Evolutionary conservation across 1,140 invertebrate species (phyloP).

Genomic region (Nebria ingens): DNA sequence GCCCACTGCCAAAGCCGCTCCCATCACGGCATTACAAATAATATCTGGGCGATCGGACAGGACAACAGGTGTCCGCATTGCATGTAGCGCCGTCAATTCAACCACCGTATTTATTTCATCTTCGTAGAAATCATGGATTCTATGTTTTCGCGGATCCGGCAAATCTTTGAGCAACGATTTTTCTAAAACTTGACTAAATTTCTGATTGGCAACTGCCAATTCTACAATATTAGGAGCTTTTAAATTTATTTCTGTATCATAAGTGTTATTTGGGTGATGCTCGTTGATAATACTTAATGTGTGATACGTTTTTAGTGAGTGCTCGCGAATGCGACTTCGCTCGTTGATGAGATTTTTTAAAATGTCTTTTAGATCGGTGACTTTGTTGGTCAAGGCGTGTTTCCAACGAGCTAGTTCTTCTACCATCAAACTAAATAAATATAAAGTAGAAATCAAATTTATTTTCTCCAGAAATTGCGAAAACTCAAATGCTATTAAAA

Average conservation of each 20-base stretch:
- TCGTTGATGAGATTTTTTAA: conserved; percentile 66
- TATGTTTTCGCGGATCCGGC: background rate
- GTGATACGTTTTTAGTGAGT: conserved; percentile 57
- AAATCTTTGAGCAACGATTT: conserved; percentile 18
- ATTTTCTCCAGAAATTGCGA: conserved; percentile 19
- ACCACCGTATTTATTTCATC: conserved; percentile 29
- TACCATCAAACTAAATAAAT: conserved; percentile 64
- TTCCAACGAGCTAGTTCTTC: conserved; percentile 82
- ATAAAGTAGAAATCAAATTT: too few species aligned
- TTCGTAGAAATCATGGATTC: conserved; percentile 27
- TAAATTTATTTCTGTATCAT: conserved; percentile 23
- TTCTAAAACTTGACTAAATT: conserved; percentile 32
- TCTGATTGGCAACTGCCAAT: conserved; percentile 27
- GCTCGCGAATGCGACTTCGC: conserved; percentile 55
- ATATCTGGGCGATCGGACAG: conserved; percentile 29
- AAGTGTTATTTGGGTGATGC: background rate
- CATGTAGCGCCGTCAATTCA: conserved; percentile 22
- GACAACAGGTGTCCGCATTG: conserved; percentile 27
- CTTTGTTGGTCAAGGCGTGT: conserved; percentile 62
- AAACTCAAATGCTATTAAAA: conserved; percentile 1
- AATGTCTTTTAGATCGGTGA: conserved; percentile 61
- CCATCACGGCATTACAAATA: conserved; percentile 34
- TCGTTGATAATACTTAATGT: conserved; percentile 33
- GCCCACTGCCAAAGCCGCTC: conserved; percentile 30
- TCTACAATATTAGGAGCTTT: conserved; percentile 37